These are phyloP conservation scores for Metellina segmentata DNA, from an alignment of 2,888 invertebrate species.

Conservation along the genomic window DNA sequence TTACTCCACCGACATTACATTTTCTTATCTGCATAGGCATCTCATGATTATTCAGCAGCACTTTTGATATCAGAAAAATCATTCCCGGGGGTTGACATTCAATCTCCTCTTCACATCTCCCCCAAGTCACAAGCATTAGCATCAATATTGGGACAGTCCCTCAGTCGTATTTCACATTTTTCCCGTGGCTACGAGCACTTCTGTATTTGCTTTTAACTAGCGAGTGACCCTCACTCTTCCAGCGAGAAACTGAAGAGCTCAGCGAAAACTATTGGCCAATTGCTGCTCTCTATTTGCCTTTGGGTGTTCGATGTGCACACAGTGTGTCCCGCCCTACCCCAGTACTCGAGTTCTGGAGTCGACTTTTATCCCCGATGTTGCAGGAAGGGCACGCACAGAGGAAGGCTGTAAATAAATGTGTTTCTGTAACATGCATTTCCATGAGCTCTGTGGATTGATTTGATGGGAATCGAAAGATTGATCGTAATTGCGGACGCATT, in stretches of 20 bases:
- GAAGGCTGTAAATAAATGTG: conserved; percentile 43
- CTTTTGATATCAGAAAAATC: background rate
- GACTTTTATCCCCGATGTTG: conserved; percentile 36
- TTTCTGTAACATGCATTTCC: conserved; percentile 10
- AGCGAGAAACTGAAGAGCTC: conserved; percentile 49
- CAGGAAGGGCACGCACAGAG: conserved; percentile 36
- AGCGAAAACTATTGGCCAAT: conserved; percentile 73
- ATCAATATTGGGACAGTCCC: conserved; percentile 40
- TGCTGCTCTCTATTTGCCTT: conserved; percentile 70
- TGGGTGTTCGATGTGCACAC: conserved; percentile 29
- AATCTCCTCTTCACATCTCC: background rate
- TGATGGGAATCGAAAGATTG: background rate
- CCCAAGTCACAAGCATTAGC: background rate
- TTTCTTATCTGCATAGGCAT: background rate
- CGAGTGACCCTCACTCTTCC: conserved; percentile 27
- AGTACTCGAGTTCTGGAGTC: conserved; percentile 1
- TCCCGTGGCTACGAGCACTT: conserved; percentile 37
- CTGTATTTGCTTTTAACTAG: conserved; percentile 69
- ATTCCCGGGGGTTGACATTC: background rate
- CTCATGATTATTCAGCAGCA: background rate
- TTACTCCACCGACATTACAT: background rate
- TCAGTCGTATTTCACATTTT: conserved; percentile 26
- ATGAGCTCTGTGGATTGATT: conserved; percentile 11
- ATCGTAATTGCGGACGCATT: background rate
- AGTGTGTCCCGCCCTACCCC: background rate